Evolutionary conservation across 1,140 invertebrate genomes (phyloP).

Genomic region (Apis laboriosa): DNA sequence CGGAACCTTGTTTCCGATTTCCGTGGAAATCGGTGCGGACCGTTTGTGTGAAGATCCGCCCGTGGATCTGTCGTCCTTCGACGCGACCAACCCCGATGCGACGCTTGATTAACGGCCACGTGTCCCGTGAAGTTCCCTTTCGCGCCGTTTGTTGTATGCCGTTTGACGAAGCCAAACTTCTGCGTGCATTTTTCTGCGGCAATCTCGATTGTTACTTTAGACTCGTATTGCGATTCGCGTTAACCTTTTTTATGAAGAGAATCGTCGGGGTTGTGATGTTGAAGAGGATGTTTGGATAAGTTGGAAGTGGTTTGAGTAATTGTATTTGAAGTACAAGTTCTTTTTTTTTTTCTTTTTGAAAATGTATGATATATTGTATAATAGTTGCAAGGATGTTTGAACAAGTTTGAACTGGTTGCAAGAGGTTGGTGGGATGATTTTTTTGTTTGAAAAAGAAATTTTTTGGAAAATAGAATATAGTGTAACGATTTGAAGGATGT

Average conservation of each 20-base stretch:
- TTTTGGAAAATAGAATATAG: too few relatives aligned
- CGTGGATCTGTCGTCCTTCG: constrained; percentile 7
- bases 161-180: neutral
- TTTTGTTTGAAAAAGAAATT: too few relatives aligned
- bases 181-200: too few relatives aligned
- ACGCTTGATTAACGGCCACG: constrained; percentile 52
- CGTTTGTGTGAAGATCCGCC: constrained; percentile 42
- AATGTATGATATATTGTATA: too few relatives aligned
- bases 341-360: too few relatives aligned
- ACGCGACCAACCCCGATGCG: constrained; percentile 44
- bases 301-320: neutral
- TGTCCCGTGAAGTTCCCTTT: neutral
- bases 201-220: neutral
- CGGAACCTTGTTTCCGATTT: constrained; percentile 67
- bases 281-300: neutral
- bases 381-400: too few relatives aligned
- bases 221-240: neutral
- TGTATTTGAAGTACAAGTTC: too few relatives aligned
- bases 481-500: too few relatives aligned
- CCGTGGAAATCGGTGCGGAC: constrained; percentile 54
- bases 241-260: neutral
- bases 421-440: too few relatives aligned
- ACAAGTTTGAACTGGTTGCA: too few relatives aligned
- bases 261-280: too few relatives aligned
- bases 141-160: neutral